Percentiles rank a stretch among this genome's conserved stretches.
These are phyloP conservation scores for Deilephila elpenor DNA, from an alignment of 2,888 invertebrate species.

Conservation along the genomic window DNA sequence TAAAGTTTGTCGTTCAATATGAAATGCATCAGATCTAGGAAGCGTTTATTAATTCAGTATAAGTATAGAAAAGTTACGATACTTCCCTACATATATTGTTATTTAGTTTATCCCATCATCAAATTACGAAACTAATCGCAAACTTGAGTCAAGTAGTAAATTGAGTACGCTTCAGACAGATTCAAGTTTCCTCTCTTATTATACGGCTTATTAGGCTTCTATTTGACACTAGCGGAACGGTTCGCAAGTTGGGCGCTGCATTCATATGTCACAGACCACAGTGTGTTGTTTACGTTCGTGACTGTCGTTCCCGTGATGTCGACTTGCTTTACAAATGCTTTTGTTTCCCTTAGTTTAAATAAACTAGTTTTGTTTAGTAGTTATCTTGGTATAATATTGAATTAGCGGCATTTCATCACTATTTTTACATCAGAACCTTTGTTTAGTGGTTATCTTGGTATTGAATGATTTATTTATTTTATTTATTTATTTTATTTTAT, in stretches of 20 bases:
- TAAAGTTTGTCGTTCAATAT: neutral
- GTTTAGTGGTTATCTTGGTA: too few relatives aligned
- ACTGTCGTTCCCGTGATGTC: neutral
- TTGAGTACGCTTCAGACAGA: conserved; percentile 18
- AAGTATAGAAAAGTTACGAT: neutral
- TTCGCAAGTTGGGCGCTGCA: neutral
- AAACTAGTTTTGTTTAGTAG: neutral
- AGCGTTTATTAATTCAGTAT: neutral
- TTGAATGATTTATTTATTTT: too few relatives aligned
- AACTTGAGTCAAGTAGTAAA: conserved; percentile 27
- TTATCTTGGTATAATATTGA: neutral
- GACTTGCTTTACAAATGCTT: neutral
- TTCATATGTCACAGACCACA: neutral
- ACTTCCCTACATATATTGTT: neutral
- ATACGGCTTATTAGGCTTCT: conserved; percentile 21
- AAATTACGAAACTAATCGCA: conserved; percentile 26
- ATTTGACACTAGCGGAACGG: conserved; percentile 20
- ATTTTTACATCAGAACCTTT: too few relatives aligned
- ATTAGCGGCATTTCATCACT: too few relatives aligned
- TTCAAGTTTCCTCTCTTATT: conserved; percentile 28
- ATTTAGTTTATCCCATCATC: conserved; percentile 14
- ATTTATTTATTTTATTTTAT: too few relatives aligned
- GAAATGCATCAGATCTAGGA: neutral
- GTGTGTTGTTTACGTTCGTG: neutral
- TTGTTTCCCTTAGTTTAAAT: neutral